Evolutionary conservation across 2,797 vertebrate genomes (phyloP).

Genomic region (Pangasius macronema): DNA sequence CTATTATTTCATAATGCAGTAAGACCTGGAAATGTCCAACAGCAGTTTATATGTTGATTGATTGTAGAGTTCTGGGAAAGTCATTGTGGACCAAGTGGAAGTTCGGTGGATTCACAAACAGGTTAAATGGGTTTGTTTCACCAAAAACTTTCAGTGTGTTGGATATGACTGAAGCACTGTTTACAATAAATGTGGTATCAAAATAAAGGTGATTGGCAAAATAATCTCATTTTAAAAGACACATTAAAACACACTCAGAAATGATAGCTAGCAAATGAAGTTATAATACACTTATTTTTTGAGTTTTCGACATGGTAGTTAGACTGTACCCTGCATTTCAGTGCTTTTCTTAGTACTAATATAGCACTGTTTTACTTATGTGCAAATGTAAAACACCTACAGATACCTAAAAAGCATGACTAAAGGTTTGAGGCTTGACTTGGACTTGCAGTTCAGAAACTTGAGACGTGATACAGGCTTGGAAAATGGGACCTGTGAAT

Average conservation of each 20-base stretch:
- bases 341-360: neutral
- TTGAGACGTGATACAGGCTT: neutral
- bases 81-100: neutral
- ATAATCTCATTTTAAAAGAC: neutral
- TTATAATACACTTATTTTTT: neutral
- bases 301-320: neutral
- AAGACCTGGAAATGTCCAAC: neutral
- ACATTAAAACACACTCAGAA: neutral
- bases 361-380: neutral
- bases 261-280: neutral
- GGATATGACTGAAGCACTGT: neutral
- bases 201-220: neutral
- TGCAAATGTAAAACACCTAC: neutral
- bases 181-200: neutral
- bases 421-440: neutral
- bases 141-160: neutral
- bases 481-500: neutral
- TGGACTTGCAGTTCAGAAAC: neutral
- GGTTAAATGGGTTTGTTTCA: neutral
- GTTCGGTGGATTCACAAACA: neutral
- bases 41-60: neutral
- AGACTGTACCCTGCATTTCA: neutral
- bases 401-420: neutral
- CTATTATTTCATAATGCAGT: neutral
- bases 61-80: neutral